These are phyloP conservation scores for Drosophila rhopaloa DNA, from an alignment of 1,140 invertebrate genomes.

Conservation along the genomic window DNA sequence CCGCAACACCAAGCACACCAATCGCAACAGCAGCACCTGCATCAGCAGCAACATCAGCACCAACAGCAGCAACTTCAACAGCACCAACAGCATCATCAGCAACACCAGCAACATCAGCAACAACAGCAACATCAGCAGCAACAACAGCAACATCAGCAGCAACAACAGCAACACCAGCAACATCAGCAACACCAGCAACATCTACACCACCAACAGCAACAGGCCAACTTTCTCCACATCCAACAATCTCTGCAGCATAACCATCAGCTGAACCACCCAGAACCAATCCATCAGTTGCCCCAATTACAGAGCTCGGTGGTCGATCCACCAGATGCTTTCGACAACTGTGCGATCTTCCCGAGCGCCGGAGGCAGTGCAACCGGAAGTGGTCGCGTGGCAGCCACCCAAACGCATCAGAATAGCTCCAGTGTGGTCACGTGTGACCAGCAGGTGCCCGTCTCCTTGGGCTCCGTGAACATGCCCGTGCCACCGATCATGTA, in stretches of 20 bases:
- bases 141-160: conserved; percentile 46
- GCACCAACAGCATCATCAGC: conserved; percentile 21
- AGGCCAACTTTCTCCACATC: conserved; percentile 52
- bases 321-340: conserved; percentile 55
- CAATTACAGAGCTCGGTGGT: conserved; percentile 52
- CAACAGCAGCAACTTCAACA: conserved; percentile 23
- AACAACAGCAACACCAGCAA: conserved; percentile 30
- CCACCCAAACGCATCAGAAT: conserved; percentile 67
- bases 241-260: conserved; percentile 55
- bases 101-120: conserved; percentile 24
- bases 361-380: conserved; percentile 31
- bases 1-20: conserved; percentile 40
- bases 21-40: conserved; percentile 32
- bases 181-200: conserved; percentile 33
- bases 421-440: conserved; percentile 48
- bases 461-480: conserved; percentile 58
- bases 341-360: conserved; percentile 57
- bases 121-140: conserved; percentile 47
- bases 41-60: conserved; percentile 25
- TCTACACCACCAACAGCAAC: conserved; percentile 31
- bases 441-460: conserved; percentile 60
- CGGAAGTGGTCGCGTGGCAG: conserved; percentile 54
- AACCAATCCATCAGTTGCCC: conserved; percentile 57
- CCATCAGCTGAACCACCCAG: conserved; percentile 54
- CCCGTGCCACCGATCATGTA: conserved; percentile 80